Evolutionary conservation across 2,797 vertebrate species (phyloP).

Genomic region (Gallinago nigripennis): DNA sequence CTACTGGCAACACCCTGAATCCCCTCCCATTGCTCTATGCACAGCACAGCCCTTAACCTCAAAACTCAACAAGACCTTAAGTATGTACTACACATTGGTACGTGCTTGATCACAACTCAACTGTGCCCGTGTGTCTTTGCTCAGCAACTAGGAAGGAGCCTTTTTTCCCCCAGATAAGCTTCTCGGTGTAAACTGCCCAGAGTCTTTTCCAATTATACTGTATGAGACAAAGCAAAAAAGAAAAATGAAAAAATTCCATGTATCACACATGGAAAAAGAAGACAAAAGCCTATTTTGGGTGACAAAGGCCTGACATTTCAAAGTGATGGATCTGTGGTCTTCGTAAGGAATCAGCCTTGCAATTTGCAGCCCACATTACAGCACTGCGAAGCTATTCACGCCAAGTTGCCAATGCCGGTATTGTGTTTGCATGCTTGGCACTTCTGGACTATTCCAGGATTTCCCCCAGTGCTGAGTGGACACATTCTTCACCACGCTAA

Average conservation of each 20-base stretch:
- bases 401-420: background rate
- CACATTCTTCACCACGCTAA: constrained; percentile 21
- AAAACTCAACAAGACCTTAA: background rate
- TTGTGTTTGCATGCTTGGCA: constrained; percentile 27
- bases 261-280: background rate
- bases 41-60: background rate
- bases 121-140: background rate
- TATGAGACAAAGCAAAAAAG: background rate
- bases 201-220: background rate
- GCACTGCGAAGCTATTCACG: background rate
- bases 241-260: background rate
- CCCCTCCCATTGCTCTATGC: background rate
- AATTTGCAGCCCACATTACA: constrained; percentile 54
- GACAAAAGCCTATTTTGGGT: constrained; percentile 53
- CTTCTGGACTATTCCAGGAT: constrained; percentile 44
- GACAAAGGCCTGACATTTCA: constrained; percentile 50
- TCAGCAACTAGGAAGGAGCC: background rate
- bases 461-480: background rate
- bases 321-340: constrained; percentile 52
- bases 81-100: background rate
- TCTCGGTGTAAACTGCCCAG: background rate
- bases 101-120: background rate
- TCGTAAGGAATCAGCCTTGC: constrained; percentile 15
- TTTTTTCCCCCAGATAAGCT: background rate
- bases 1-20: background rate